Evolutionary conservation across 1,140 invertebrate genomes (phyloP).

Genomic region (Drosophila leontia): DNA sequence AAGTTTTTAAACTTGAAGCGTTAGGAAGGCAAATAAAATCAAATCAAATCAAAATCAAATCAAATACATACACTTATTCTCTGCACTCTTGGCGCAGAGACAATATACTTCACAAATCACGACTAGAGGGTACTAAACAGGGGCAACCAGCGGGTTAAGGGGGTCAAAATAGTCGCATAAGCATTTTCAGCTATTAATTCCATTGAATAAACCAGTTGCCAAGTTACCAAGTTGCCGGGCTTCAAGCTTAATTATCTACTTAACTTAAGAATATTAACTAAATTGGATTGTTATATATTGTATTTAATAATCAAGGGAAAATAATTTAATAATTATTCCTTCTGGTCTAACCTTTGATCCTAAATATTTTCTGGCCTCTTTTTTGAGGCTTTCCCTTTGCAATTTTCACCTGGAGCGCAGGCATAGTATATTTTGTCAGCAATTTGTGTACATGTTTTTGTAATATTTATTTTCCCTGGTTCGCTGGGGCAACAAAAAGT

Average conservation of each 20-base stretch:
- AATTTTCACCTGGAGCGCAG: background rate
- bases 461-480: conserved; percentile 26
- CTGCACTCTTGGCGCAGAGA: background rate
- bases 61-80: too few species aligned
- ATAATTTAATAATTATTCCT: background rate
- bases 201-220: conserved; percentile 23
- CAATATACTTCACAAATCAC: background rate
- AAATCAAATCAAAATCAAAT: too few species aligned
- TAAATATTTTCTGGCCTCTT: background rate
- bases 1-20: too few species aligned
- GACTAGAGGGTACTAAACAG: background rate
- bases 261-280: conserved; percentile 21
- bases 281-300: conserved; percentile 2
- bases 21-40: too few species aligned
- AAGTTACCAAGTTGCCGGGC: background rate
- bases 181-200: conserved; percentile 27
- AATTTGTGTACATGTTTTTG: conserved; percentile 2
- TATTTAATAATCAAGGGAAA: background rate
- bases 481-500: conserved; percentile 26
- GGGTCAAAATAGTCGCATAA: conserved; percentile 27
- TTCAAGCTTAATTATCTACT: conserved; percentile 27
- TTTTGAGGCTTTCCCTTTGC: background rate
- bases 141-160: conserved; percentile 17
- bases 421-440: conserved; percentile 9
- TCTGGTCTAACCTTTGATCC: background rate